Evolutionary conservation across 2,113 vertebrate species (phyloP), one percentile per base, ranked within the genome.

Genomic region (Bubo scandiacus): DNA sequence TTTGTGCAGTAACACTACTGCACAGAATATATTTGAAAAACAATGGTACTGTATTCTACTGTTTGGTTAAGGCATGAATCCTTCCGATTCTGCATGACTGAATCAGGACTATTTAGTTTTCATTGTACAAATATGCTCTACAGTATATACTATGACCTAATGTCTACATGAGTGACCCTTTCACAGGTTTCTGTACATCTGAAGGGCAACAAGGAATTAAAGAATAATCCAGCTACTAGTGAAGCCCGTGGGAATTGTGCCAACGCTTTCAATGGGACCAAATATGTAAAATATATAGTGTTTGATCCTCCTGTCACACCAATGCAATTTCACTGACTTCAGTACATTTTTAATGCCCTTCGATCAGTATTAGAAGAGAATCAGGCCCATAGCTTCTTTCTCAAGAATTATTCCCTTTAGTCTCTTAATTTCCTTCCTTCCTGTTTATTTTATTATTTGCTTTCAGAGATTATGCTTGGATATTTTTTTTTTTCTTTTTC

Each of bases 181-280:
- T 95, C 79, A 90, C 90, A 90, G 88, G 65, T 91, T 92, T 79
- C 91, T 96, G 88, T 91, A 54, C 93, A 67, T 97, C 72, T 96
- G 93, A 96, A 96, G 92, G 93, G 90, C 96, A 95, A 91, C 59
- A 81, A 80, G 86, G 96, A 90, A 96, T 96, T 95, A 97, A 86
- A 62, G 86, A 79, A 68, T 97, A 96, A 97, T 96, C 96, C 93
- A 79, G 73, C 77, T 91, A 66, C 65, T 63, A 85, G 58, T 62
- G 85, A 86, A 94, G 78, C 72, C 86, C 0, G 2, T 91, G 90
- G 90, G 85, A 96, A 94, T 59, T 66, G 73, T 88, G 84, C 79
- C 86, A 95, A 77, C 5, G 12, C 59, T 92, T 95, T 91, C 72
- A 93, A 8, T 68, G 68, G 55, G 43, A 59, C 36, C 30, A 86